Evolutionary conservation across 2,888 invertebrate species (phyloP).

Genomic region (Lasioglossum figueresi): DNA sequence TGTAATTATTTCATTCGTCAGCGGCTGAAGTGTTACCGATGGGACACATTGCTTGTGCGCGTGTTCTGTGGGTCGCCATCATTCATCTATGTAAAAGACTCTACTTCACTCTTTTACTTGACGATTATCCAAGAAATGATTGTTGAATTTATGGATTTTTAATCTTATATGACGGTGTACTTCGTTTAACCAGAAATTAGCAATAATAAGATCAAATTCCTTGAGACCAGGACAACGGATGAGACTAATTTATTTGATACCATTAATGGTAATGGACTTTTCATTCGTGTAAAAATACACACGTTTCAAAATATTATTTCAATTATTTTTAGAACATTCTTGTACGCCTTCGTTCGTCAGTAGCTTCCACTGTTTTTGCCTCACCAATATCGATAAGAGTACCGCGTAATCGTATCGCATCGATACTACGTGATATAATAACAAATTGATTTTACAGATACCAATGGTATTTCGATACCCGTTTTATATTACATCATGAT

Average conservation of each 20-base stretch:
- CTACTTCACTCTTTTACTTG: background rate
- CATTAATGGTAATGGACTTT: no score
- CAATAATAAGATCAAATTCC: background rate
- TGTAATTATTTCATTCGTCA: background rate
- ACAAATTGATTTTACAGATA: background rate
- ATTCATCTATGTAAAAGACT: background rate
- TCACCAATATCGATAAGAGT: background rate
- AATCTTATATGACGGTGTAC: no score
- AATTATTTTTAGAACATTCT: background rate
- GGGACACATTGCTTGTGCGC: background rate
- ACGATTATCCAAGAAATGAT: background rate
- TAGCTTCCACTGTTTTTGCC: background rate
- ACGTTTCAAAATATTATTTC: background rate
- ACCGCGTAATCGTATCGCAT: background rate
- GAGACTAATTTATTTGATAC: background rate
- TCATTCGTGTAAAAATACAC: background rate
- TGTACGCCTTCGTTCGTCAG: background rate
- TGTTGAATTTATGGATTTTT: no score
- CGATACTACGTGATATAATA: background rate
- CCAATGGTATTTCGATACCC: background rate
- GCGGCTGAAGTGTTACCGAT: background rate
- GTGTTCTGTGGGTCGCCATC: no score
- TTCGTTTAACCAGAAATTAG: no score
- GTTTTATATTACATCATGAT: background rate
- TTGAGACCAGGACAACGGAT: background rate